Percentiles rank a stretch among this genome's conserved stretches.
These are phyloP conservation scores for Bagarius yarrelli DNA, from an alignment of 2,113 vertebrate genomes.

Conservation along the genomic window DNA sequence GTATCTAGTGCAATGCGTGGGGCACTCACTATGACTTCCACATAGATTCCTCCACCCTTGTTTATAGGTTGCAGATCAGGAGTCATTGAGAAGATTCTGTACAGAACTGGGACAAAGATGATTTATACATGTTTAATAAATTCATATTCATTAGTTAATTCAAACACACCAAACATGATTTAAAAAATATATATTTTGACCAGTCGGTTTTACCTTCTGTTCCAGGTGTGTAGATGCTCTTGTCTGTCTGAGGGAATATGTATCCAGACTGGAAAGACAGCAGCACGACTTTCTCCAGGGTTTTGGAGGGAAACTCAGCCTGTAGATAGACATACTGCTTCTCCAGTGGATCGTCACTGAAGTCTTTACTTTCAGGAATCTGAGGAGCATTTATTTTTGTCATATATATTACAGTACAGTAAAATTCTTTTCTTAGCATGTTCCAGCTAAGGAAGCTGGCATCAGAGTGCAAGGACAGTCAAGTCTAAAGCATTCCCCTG, in stretches of 20 bases:
- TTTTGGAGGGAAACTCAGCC: slow-evolving; percentile 21
- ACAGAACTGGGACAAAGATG: slow-evolving; percentile 27
- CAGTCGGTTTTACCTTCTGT: slow-evolving; percentile 20
- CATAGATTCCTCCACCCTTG: slow-evolving; percentile 15
- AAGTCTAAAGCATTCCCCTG: no score
- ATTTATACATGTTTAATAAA: no score
- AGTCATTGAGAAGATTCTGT: slow-evolving; percentile 46
- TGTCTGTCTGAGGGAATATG: slow-evolving; percentile 56
- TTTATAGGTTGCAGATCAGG: slow-evolving; percentile 35
- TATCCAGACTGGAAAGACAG: slow-evolving; percentile 54
- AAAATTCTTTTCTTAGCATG: neutral
- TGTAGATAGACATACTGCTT: slow-evolving; percentile 47
- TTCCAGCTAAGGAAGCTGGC: no score
- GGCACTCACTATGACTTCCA: slow-evolving; percentile 50
- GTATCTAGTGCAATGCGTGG: no score
- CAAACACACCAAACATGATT: no score
- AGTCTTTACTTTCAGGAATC: slow-evolving; percentile 28
- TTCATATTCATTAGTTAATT: no score
- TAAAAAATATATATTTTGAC: no score
- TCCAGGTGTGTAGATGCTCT: slow-evolving; percentile 47
- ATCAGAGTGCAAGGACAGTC: no score
- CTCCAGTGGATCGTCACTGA: slow-evolving; percentile 13
- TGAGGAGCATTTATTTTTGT: neutral
- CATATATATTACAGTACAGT: neutral
- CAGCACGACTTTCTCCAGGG: slow-evolving; percentile 49